These are phyloP conservation scores for Cryptoblepharus egeriae DNA, from an alignment of 2,797 vertebrate genomes.

Conservation along the genomic window DNA sequence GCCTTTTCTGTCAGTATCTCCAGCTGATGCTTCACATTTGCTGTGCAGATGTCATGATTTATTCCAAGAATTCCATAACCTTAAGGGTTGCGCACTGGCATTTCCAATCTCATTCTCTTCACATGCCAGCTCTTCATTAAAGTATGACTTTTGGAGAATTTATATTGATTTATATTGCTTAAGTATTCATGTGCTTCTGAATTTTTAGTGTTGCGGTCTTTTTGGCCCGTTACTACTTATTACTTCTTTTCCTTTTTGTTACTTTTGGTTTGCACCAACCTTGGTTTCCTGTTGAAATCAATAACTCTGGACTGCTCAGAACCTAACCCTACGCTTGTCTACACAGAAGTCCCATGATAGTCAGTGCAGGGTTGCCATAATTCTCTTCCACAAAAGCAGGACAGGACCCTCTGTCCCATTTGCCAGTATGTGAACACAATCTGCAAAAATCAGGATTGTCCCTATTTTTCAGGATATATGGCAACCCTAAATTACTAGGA, in stretches of 20 bases:
- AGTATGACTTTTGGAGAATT: slow-evolving; percentile 5
- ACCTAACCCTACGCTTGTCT: too few species aligned
- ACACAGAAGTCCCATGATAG: too few species aligned
- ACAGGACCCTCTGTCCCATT: too few species aligned
- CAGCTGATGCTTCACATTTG: slow-evolving; percentile 19
- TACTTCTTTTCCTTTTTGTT: slow-evolving; percentile 3
- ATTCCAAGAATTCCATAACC: slow-evolving; percentile 31
- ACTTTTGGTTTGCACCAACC: neutral
- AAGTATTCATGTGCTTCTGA: neutral
- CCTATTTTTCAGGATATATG: too few species aligned
- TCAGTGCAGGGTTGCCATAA: too few species aligned
- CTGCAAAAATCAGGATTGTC: too few species aligned
- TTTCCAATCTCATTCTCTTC: slow-evolving; percentile 33
- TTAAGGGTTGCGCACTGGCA: slow-evolving; percentile 12
- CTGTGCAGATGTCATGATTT: slow-evolving; percentile 32
- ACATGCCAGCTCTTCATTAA: slow-evolving; percentile 13
- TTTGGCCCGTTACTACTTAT: neutral
- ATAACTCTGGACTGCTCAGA: neutral
- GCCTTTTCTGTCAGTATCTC: slow-evolving; percentile 32
- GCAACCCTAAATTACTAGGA: too few species aligned
- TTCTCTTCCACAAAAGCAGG: too few species aligned
- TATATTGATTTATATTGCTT: slow-evolving; percentile 26
- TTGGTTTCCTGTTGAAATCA: too few species aligned
- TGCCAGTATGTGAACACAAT: too few species aligned
- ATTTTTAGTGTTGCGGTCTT: slow-evolving; percentile 30